A percentile compares a stretch with the other conserved stretches of the same genome.
These are phyloP conservation scores for Drosophila bifasciata DNA, from an alignment of 1,140 invertebrate species.

Conservation along the genomic window DNA sequence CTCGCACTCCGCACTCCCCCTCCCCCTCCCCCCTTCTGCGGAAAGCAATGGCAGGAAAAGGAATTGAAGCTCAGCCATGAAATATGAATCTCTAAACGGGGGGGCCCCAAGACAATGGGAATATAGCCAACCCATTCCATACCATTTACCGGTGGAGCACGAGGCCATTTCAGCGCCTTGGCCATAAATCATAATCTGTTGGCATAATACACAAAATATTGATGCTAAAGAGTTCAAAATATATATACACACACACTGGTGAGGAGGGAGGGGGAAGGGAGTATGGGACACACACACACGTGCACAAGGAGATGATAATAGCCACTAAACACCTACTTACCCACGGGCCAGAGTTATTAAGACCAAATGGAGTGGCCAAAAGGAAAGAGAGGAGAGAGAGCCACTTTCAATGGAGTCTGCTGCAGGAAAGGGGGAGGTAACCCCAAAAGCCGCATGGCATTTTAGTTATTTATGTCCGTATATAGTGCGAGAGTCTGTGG, in stretches of 20 bases:
- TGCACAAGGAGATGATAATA: conserved; percentile 56
- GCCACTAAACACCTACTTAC: conserved; percentile 78
- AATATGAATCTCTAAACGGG: conserved; percentile 50
- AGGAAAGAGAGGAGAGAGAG: conserved; percentile 1
- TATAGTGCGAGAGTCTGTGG: conserved; percentile 6
- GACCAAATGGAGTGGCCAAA: conserved; percentile 23
- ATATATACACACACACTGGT: conserved; percentile 30
- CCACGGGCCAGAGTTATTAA: conserved; percentile 61
- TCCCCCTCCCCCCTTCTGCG: background rate
- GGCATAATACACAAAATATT: conserved; percentile 81
- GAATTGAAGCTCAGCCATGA: conserved; percentile 40
- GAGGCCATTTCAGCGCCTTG: conserved; percentile 40
- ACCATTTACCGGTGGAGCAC: conserved; percentile 7
- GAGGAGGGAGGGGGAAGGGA: too few species aligned
- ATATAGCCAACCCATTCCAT: conserved; percentile 4
- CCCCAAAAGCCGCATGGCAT: conserved; percentile 36
- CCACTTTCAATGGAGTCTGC: background rate
- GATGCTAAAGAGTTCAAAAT: conserved; percentile 78
- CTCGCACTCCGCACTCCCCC: background rate
- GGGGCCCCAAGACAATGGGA: conserved; percentile 35
- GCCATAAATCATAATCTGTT: conserved; percentile 79
- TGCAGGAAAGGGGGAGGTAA: background rate
- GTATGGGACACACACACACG: background rate
- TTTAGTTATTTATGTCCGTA: conserved; percentile 55
- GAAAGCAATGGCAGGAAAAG: background rate